Conservation (phyloP, 2,888 invertebrate genomes). For the Dryobota labecula region DNA sequence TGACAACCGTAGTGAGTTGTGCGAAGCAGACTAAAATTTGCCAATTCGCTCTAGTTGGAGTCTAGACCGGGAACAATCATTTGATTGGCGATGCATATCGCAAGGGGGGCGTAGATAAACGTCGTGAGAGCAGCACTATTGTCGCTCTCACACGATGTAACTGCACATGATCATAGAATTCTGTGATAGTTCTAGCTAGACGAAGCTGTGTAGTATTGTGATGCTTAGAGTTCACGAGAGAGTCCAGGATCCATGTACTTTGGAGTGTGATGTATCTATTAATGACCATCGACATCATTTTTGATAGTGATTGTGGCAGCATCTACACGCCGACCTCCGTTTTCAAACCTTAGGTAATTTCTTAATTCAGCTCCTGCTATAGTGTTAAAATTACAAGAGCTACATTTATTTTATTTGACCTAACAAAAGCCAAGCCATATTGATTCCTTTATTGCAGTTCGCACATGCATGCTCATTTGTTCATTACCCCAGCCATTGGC, state of each 20-base stretch:
- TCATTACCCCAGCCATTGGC: neutral
- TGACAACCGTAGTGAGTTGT: neutral
- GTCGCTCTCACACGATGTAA: constrained; percentile 43
- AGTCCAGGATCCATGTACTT: neutral
- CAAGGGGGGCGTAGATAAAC: constrained; percentile 51
- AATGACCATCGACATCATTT: neutral
- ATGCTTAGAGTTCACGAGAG: neutral
- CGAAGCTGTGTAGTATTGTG: neutral
- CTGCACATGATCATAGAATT: neutral
- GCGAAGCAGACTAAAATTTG: constrained; percentile 14
- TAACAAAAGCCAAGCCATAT: neutral
- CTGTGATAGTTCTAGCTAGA: neutral
- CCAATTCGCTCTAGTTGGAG: constrained; percentile 19
- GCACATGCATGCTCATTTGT: neutral
- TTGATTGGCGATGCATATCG: constrained; percentile 63
- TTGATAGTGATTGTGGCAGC: neutral
- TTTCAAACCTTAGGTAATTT: neutral
- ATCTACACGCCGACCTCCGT: too few species aligned
- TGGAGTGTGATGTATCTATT: neutral
- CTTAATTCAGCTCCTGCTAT: neutral
- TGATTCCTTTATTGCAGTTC: neutral
- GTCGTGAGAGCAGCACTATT: constrained; percentile 50
- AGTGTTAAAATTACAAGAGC: too few species aligned
- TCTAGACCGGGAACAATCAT: constrained; percentile 48
- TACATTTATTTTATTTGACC: neutral